Base-by-base conservation (phyloP, 2,888 invertebrate species). In the Uloborus plumipes region DNA sequence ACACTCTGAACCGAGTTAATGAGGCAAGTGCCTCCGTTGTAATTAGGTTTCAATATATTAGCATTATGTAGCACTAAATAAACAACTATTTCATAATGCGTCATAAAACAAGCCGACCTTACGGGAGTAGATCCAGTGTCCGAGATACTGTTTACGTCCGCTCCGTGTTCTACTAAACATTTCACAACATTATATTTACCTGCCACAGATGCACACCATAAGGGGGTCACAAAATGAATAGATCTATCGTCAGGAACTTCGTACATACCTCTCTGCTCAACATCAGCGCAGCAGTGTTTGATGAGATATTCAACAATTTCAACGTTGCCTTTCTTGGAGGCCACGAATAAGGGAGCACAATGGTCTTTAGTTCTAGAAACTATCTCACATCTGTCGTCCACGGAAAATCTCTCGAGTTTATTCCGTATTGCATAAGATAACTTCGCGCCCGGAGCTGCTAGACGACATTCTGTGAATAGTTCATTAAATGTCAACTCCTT, bases 191-290 rank as follows among this genome's bases (percentile, higher is more conserved):
- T 91, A 16, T 95, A 89, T 86, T 93, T 93, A 16, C 96, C 96
- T 9, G 94, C 93, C 1, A 97, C 97, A 4, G 96, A 94, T 1
- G 97, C 96, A 90, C 94, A 94, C 97, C 97, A 97, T 81, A 97
- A 90, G 47, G 97, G 96, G 16, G 96, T 95, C 2, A 95, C 96
- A 87, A 91, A 91, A 90, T 96, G 96, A 49, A 92, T 92, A 50
- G 93, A 92, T 87, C 92, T 92, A 88, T 96, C 96, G 89, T 95
- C 94, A 14, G 93, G 92, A 65, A 94, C 94, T 90, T 95, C 94
- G 89, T 94, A 96, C 84, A 93, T 90, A 55, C 97, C 96, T 87
- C 88, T 87, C 89, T 95, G 95, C 90, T 97, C 97, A 20, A 96
- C 92, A 88, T 94, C 93, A 0, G 96, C 96, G 87, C 91, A 91